Conservation (phyloP, 2,888 invertebrate genomes). For the Nipponacmea schrenckii region DNA sequence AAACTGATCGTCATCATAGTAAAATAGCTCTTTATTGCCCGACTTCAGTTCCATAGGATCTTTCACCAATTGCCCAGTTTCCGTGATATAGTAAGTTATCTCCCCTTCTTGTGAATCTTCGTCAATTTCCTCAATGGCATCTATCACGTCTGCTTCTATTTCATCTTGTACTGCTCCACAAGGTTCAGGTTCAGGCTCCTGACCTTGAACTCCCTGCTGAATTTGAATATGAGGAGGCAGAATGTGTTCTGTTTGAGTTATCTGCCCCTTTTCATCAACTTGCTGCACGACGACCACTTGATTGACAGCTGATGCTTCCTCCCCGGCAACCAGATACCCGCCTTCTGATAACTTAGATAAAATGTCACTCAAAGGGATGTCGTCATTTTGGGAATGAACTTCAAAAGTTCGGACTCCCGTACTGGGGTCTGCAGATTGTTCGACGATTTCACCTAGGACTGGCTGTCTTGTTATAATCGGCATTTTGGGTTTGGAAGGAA, state of each 20-base stretch:
- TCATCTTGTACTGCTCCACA: neutral
- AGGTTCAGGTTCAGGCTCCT: neutral
- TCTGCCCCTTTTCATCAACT: slow-evolving; percentile 4
- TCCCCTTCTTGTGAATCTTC: neutral
- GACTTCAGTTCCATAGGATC: neutral
- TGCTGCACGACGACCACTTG: neutral
- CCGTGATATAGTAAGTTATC: neutral
- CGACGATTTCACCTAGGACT: neutral
- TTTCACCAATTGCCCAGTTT: neutral
- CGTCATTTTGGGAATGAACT: slow-evolving; percentile 4
- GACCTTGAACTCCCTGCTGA: neutral
- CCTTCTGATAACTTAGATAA: neutral
- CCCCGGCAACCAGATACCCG: neutral
- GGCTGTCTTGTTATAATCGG: neutral
- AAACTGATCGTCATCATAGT: neutral
- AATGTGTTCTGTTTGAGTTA: neutral
- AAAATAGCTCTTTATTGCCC: neutral
- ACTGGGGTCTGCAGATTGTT: neutral
- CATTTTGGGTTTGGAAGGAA: neutral
- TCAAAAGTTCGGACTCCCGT: neutral
- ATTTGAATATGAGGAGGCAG: slow-evolving; percentile 1
- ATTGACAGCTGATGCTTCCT: neutral
- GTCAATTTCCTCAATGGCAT: neutral
- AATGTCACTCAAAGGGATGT: neutral
- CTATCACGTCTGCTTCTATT: neutral